Percentiles rank a stretch among this genome's conserved stretches.
phyloP scores from a whole-genome alignment of 37 sponge, comb jelly and placozoan genomes.

The Diacarnus erythraeanus region DNA sequence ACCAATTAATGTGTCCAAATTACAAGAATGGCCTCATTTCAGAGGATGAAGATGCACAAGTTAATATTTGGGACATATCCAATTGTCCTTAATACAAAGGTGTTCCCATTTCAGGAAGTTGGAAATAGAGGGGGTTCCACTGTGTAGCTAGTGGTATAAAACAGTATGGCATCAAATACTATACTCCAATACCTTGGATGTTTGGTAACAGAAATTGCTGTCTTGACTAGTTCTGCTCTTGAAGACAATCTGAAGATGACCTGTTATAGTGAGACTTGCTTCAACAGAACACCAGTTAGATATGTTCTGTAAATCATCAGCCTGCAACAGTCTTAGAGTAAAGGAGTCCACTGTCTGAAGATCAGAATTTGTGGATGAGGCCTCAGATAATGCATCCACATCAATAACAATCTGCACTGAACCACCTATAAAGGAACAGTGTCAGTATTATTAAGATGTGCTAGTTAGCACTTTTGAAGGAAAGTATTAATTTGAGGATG shows the following conservation, averaged over 20 bases:
- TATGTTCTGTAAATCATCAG: not conserved
- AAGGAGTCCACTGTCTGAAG: not conserved
- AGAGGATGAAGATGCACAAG: too few relatives aligned
- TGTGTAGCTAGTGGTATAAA: not conserved
- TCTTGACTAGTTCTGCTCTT: not conserved
- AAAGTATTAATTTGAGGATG: too few relatives aligned
- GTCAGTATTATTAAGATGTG: too few relatives aligned
- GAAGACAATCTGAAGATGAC: not conserved
- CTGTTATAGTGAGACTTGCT: not conserved
- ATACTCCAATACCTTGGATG: not conserved
- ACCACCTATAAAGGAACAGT: constrained; percentile 30
- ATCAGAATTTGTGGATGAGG: not conserved
- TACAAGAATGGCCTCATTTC: too few relatives aligned
- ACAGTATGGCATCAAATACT: too few relatives aligned
- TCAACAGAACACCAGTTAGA: not conserved
- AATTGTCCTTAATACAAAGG: too few relatives aligned
- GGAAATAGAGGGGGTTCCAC: not conserved
- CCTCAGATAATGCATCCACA: constrained; percentile 7
- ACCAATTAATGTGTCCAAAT: too few relatives aligned
- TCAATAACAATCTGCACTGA: constrained; percentile 16
- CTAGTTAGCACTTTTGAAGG: too few relatives aligned
- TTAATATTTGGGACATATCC: too few relatives aligned
- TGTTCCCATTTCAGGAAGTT: too few relatives aligned
- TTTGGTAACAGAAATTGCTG: not conserved
- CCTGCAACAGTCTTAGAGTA: not conserved